A percentile compares a stretch with the other conserved stretches of the same genome.
Conservation (phyloP, 2,888 invertebrate genomes). For the Catonia carolina region DNA sequence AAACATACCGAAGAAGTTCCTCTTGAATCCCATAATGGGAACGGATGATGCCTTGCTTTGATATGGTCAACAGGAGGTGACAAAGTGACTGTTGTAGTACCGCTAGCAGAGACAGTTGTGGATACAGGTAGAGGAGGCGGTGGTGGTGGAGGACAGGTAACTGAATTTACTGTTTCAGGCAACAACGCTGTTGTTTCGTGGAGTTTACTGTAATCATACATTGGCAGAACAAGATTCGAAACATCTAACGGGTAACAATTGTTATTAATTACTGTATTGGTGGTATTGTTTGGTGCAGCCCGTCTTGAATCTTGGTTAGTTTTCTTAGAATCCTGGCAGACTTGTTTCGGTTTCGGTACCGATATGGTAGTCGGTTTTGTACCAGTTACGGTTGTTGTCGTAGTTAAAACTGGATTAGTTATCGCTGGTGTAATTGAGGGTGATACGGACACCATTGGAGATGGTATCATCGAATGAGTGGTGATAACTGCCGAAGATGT, state of each 20-base stretch:
- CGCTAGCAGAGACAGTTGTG: slow-evolving; percentile 5
- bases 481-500: too few relatives aligned
- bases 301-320: too few relatives aligned
- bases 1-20: not conserved
- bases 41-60: slow-evolving; percentile 1
- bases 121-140: slow-evolving; percentile 32
- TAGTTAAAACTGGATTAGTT: too few relatives aligned
- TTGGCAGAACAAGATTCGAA: not conserved
- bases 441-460: too few relatives aligned
- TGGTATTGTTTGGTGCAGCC: not conserved
- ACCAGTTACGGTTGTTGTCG: too few relatives aligned
- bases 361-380: too few relatives aligned
- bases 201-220: too few relatives aligned
- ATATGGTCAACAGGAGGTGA: not conserved
- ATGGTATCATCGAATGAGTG: too few relatives aligned
- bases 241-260: slow-evolving; percentile 6
- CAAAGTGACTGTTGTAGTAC: not conserved
- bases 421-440: too few relatives aligned
- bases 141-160: slow-evolving; percentile 37
- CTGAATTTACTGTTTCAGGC: slow-evolving; percentile 41
- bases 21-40: slow-evolving; percentile 17
- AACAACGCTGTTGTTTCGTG: too few relatives aligned
- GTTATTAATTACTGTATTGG: not conserved
- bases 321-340: too few relatives aligned
- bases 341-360: too few relatives aligned